These are phyloP conservation scores for Arbacia lixula DNA, from an alignment of 53 echinoderm and acorn worm species.

Conservation along the genomic window DNA sequence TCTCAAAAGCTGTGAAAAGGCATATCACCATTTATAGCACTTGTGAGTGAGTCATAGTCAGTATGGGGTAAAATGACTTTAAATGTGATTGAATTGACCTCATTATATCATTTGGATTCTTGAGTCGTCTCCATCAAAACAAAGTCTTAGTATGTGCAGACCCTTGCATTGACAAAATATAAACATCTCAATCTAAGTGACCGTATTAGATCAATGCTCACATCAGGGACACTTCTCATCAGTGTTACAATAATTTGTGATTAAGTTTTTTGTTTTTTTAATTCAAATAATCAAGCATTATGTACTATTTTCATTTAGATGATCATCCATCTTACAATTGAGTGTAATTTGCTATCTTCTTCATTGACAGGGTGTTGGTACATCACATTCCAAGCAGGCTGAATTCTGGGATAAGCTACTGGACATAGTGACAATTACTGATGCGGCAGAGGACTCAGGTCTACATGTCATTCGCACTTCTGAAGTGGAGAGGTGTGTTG, in stretches of 20 bases:
- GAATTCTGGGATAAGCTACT: slow-evolving; percentile 92
- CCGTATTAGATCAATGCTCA: too few species aligned
- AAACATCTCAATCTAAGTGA: too few species aligned
- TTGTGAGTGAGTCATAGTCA: too few species aligned
- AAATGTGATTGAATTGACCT: too few species aligned
- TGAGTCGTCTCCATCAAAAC: too few species aligned
- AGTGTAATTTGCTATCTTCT: neutral
- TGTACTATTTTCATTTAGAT: neutral
- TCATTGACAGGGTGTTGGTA: slow-evolving; percentile 68
- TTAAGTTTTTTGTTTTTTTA: neutral
- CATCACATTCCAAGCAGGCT: slow-evolving; percentile 78
- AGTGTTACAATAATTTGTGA: neutral
- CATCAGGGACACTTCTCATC: too few species aligned
- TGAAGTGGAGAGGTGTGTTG: slow-evolving; percentile 69
- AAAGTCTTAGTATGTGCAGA: too few species aligned
- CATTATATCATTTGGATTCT: too few species aligned
- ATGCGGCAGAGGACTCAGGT: slow-evolving; percentile 73
- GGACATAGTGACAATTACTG: slow-evolving; percentile 80
- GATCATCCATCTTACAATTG: neutral
- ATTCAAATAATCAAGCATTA: neutral
- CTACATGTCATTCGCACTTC: slow-evolving; percentile 60
- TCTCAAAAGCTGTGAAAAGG: too few species aligned
- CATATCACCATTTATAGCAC: too few species aligned
- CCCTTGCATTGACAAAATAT: too few species aligned
- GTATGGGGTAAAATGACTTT: too few species aligned